phyloP scores from a whole-genome alignment of 2,113 vertebrate species.

The Suncus etruscus region DNA sequence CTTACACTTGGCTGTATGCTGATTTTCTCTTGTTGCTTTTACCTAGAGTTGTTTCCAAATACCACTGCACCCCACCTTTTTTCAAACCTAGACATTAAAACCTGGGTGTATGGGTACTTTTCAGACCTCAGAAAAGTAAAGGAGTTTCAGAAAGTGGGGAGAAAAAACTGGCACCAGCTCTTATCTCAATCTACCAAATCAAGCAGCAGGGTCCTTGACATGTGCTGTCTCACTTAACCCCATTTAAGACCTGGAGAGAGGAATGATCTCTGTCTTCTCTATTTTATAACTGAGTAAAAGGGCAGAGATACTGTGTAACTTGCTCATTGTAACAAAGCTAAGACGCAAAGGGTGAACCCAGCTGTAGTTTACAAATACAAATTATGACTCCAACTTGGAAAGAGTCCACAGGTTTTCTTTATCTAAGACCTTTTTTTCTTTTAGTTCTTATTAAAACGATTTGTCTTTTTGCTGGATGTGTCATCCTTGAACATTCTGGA shows the following conservation, averaged over 20 bases:
- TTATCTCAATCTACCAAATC: not conserved
- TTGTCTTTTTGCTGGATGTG: not conserved
- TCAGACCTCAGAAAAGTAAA: not conserved
- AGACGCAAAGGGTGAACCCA: not conserved
- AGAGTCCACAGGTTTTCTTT: not conserved
- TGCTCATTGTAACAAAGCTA: not conserved
- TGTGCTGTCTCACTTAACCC: not conserved
- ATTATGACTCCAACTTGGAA: constrained; percentile 60
- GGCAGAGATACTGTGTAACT: not conserved
- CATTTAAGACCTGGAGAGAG: not conserved
- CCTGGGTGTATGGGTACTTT: not conserved
- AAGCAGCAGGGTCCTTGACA: no score
- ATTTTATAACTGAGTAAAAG: not conserved
- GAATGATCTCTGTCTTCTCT: not conserved
- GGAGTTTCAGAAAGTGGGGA: not conserved
- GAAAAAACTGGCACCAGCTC: not conserved
- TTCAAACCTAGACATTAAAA: not conserved
- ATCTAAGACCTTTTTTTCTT: not conserved
- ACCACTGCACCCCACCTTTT: not conserved
- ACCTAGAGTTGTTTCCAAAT: not conserved
- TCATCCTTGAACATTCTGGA: not conserved
- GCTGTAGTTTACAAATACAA: not conserved
- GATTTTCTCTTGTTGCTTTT: not conserved
- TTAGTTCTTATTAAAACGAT: not conserved
- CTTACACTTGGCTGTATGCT: not conserved